Percentiles rank a stretch among this genome's conserved stretches.
These are phyloP conservation scores for Bovichtus diacanthus DNA, from an alignment of 2,797 vertebrate species.

Conservation along the genomic window DNA sequence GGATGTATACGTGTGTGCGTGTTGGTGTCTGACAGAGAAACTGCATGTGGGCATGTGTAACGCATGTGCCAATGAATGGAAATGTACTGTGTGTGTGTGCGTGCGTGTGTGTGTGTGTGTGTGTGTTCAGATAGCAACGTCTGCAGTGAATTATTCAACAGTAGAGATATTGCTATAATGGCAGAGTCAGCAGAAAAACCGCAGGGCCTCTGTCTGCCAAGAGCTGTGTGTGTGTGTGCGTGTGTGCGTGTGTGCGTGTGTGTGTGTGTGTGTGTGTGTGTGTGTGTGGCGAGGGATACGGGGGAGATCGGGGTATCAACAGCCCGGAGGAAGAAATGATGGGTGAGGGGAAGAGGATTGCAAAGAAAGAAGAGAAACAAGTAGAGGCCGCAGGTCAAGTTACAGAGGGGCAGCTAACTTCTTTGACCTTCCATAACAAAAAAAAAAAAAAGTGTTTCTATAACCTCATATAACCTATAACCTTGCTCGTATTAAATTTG, in stretches of 20 bases:
- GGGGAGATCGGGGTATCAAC: conserved; percentile 17
- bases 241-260: conserved; percentile 11
- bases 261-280: neutral
- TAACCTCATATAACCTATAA: no score
- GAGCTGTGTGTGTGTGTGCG: conserved; percentile 5
- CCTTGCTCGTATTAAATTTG: no score
- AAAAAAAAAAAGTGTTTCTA: neutral
- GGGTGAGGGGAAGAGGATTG: neutral
- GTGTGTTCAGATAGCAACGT: conserved; percentile 46
- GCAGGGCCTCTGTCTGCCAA: conserved; percentile 58
- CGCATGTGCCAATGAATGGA: conserved; percentile 49
- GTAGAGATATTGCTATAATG: conserved; percentile 65
- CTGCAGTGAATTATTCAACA: conserved; percentile 76
- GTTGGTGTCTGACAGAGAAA: conserved; percentile 13
- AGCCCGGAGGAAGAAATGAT: conserved; percentile 10
- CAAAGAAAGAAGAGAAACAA: conserved; percentile 9
- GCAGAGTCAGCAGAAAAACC: conserved; percentile 75
- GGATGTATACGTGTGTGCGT: neutral
- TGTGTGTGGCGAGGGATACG: conserved; percentile 5
- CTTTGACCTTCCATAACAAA: neutral
- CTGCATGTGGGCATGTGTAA: conserved; percentile 45
- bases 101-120: conserved; percentile 17
- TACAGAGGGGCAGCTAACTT: neutral
- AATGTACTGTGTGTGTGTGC: conserved; percentile 17
- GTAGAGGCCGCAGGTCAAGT: conserved; percentile 6